A percentile compares a stretch with the other conserved stretches of the same genome.
These are phyloP conservation scores for Platypus cylindrus DNA, from an alignment of 2,888 invertebrate species.

Conservation along the genomic window DNA sequence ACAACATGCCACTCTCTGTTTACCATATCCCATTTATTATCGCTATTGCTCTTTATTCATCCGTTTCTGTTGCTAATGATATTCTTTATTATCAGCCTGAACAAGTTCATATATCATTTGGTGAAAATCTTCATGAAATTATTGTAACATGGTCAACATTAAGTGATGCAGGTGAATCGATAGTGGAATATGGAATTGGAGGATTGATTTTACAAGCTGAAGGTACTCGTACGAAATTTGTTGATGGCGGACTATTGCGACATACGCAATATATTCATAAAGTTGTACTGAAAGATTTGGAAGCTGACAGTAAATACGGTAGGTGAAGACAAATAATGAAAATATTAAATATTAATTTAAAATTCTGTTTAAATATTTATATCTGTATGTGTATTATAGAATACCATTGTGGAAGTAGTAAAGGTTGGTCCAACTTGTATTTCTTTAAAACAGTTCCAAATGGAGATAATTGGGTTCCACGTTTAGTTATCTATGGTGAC, in stretches of 20 bases:
- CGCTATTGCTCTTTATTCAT: too few relatives aligned
- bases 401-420: constrained; percentile 67
- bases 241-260: constrained; percentile 57
- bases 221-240: constrained; percentile 51
- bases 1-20: too few relatives aligned
- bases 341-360: not conserved
- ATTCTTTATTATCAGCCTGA: constrained; percentile 46
- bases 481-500: constrained; percentile 82
- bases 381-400: constrained; percentile 35
- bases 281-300: constrained; percentile 49
- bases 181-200: constrained; percentile 62
- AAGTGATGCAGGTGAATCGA: constrained; percentile 49
- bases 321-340: constrained; percentile 19
- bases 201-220: constrained; percentile 41
- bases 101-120: constrained; percentile 54
- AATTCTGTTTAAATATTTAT: too few relatives aligned
- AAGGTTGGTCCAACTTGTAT: constrained; percentile 74
- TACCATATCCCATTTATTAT: too few relatives aligned
- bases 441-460: constrained; percentile 60
- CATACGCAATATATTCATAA: constrained; percentile 66
- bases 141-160: constrained; percentile 76
- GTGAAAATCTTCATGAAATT: constrained; percentile 53
- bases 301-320: constrained; percentile 52
- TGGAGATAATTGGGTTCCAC: constrained; percentile 60
- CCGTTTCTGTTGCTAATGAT: constrained; percentile 2